These are phyloP conservation scores for Drosophila recens DNA, from an alignment of 2,888 invertebrate genomes.

Conservation along the genomic window DNA sequence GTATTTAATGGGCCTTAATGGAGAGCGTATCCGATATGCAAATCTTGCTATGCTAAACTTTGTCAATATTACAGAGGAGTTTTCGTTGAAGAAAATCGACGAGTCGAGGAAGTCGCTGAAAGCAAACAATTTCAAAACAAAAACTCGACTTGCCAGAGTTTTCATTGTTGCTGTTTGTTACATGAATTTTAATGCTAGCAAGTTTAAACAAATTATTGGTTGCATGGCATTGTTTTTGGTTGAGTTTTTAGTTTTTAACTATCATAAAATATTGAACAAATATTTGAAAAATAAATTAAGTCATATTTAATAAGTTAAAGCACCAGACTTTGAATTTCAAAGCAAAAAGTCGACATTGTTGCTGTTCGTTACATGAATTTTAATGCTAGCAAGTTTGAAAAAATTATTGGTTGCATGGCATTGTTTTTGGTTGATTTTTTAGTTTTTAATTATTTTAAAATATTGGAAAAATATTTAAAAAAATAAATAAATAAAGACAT, in stretches of 20 bases:
- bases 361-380: neutral
- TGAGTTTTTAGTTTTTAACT: no score
- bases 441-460: no score
- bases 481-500: no score
- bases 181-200: neutral
- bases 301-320: no score
- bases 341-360: conserved; percentile 3
- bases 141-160: conserved; percentile 9
- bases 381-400: neutral
- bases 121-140: conserved; percentile 10
- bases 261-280: no score
- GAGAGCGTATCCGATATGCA: conserved; percentile 50
- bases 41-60: conserved; percentile 34
- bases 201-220: neutral
- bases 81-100: conserved; percentile 4
- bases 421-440: no score
- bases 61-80: conserved; percentile 10
- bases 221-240: no score
- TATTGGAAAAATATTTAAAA: no score
- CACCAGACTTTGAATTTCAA: no score
- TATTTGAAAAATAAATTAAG: no score
- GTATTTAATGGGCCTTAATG: conserved; percentile 60
- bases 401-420: neutral
- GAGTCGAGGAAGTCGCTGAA: conserved; percentile 17
- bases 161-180: neutral